These are phyloP conservation scores for Myotis pilosus DNA, from an alignment of 2,797 vertebrate species.

Conservation along the genomic window DNA sequence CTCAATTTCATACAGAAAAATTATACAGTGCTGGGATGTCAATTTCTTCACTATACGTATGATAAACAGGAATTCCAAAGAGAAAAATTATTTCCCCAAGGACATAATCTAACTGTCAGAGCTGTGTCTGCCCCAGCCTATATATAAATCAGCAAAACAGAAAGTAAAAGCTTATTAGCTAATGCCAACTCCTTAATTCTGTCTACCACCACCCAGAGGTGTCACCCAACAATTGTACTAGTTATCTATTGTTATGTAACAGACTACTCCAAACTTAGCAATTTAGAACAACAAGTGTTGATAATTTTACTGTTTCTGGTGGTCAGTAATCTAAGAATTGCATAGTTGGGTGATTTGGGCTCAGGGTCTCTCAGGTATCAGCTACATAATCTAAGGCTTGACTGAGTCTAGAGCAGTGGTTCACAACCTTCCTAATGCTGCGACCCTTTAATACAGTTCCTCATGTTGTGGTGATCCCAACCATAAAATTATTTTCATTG, in stretches of 20 bases:
- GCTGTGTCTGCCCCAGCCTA: neutral
- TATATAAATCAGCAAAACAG: neutral
- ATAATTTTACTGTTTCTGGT: neutral
- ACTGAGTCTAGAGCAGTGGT: neutral
- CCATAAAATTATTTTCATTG: too few relatives aligned
- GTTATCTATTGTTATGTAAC: neutral
- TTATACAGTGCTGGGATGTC: neutral
- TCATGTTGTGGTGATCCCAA: too few relatives aligned
- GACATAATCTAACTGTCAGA: neutral
- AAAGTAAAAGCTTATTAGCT: neutral
- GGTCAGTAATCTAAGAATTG: neutral
- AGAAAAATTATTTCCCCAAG: neutral
- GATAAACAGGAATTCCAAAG: slow-evolving; percentile 9
- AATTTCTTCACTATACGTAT: neutral
- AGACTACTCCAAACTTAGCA: neutral
- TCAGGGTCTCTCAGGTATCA: neutral
- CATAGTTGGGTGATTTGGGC: neutral
- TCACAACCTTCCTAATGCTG: too few relatives aligned
- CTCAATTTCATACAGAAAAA: neutral
- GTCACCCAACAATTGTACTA: neutral
- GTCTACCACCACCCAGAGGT: neutral
- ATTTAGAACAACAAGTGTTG: neutral
- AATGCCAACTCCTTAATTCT: neutral
- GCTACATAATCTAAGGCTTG: neutral
- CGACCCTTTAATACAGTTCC: too few relatives aligned